Evolutionary conservation across 2,797 vertebrate genomes (phyloP).

Genomic region (Diceros bicornis): DNA sequence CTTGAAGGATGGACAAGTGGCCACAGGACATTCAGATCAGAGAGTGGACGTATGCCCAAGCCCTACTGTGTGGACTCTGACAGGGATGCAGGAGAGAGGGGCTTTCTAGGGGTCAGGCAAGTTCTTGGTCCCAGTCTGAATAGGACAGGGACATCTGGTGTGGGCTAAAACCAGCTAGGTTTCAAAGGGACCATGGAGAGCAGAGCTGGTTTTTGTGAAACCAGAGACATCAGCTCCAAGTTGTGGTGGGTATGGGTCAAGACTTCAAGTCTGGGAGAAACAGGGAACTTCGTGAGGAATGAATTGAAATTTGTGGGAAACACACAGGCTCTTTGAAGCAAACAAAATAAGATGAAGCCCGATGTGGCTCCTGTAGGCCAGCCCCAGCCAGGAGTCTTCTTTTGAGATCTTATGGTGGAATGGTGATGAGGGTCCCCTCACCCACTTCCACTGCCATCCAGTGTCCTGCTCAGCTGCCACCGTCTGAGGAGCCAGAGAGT

Average conservation of each 20-base stretch:
- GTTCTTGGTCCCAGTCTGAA: background rate
- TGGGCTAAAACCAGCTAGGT: background rate
- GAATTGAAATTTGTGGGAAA: background rate
- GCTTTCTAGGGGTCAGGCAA: background rate
- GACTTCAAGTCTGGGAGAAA: background rate
- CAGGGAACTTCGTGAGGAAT: background rate
- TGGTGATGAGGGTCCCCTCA: rapidly evolving
- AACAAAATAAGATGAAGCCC: background rate
- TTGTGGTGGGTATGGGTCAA: background rate
- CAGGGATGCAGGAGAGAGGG: background rate
- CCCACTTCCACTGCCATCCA: rapidly evolving
- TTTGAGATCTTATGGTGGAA: background rate
- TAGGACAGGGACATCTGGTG: background rate
- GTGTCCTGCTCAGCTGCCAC: background rate
- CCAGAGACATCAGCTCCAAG: background rate
- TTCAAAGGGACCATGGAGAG: background rate
- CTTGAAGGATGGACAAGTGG: background rate
- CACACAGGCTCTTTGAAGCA: background rate
- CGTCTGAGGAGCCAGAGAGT: background rate
- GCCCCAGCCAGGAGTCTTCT: background rate
- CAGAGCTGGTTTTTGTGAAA: background rate
- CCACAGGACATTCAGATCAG: background rate
- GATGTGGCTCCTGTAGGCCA: background rate
- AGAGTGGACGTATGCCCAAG: rapidly evolving
- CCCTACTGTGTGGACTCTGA: background rate